A percentile compares a stretch with the other conserved stretches of the same genome.
Evolutionary conservation across 2,797 vertebrate genomes (phyloP).

Genomic region (Pempheris klunzingeri): DNA sequence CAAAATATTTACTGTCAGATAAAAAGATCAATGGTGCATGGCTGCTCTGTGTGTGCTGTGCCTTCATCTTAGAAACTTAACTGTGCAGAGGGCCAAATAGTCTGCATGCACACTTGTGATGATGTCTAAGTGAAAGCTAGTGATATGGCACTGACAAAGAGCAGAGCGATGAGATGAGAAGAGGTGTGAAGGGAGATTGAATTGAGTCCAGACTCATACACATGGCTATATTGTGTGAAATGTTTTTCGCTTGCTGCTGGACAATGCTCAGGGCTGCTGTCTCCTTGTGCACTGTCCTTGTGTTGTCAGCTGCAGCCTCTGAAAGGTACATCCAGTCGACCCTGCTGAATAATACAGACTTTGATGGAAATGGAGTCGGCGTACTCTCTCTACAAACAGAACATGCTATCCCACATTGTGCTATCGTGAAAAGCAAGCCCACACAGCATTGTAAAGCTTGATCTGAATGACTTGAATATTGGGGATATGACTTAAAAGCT

Average conservation of each 20-base stretch:
- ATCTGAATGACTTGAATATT: constrained; percentile 62
- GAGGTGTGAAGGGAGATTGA: constrained; percentile 65
- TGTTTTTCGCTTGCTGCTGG: constrained; percentile 46
- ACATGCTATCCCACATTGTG: constrained; percentile 24
- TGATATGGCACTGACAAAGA: constrained; percentile 75
- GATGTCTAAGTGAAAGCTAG: constrained; percentile 68
- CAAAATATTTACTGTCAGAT: constrained; percentile 23
- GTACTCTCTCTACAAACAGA: constrained; percentile 12
- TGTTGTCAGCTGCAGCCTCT: constrained; percentile 35
- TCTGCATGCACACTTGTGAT: constrained; percentile 50
- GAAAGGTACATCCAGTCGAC: constrained; percentile 41
- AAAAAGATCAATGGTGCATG: constrained; percentile 29
- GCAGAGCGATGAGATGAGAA: constrained; percentile 73
- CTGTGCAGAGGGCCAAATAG: constrained; percentile 63
- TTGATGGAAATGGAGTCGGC: constrained; percentile 17
- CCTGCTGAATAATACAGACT: constrained; percentile 32
- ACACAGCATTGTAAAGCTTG: constrained; percentile 15
- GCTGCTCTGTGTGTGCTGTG: constrained; percentile 18
- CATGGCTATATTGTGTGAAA: constrained; percentile 58
- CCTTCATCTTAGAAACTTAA: constrained; percentile 68
- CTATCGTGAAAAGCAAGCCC: constrained; percentile 23
- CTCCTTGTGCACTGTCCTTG: constrained; percentile 57
- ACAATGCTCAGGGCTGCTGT: constrained; percentile 69
- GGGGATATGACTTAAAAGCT: constrained; percentile 64
- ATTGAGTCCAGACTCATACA: constrained; percentile 52